Percentiles rank a stretch among this genome's conserved stretches.
Evolutionary conservation across 2,888 invertebrate genomes (phyloP).

Genomic region (Hyposoter dolosus): DNA sequence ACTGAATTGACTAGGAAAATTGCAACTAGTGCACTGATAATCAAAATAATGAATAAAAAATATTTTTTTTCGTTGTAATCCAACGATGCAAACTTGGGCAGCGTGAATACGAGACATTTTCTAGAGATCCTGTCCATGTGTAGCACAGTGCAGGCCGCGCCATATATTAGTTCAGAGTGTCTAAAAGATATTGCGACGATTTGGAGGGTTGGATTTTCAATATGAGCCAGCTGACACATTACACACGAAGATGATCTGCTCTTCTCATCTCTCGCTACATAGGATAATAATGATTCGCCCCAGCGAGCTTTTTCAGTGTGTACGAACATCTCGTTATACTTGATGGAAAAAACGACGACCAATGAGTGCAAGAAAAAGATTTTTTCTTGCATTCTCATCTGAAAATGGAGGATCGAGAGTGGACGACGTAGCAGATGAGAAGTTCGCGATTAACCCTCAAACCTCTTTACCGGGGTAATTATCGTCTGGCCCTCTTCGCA

Average conservation of each 20-base stretch:
- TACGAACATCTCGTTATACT: constrained; percentile 44
- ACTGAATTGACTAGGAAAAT: no score
- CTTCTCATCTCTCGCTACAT: constrained; percentile 45
- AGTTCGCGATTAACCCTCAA: not conserved
- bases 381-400: not conserved
- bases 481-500: no score
- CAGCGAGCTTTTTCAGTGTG: constrained; percentile 24
- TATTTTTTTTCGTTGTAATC: no score
- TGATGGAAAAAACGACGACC: constrained; percentile 11
- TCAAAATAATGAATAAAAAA: no score
- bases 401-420: constrained; percentile 3
- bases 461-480: no score
- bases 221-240: constrained; percentile 82
- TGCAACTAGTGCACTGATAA: no score
- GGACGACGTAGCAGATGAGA: not conserved
- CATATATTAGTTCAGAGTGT: constrained; percentile 52
- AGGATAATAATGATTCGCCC: constrained; percentile 51
- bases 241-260: constrained; percentile 80
- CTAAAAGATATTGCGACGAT: constrained; percentile 54
- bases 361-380: constrained; percentile 6
- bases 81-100: no score
- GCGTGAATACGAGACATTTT: not conserved
- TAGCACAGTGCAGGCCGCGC: not conserved
- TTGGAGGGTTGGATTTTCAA: constrained; percentile 78
- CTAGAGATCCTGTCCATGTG: not conserved